Evolutionary conservation across 2,888 invertebrate genomes (phyloP).

Genomic region (Acronicta psi): DNA sequence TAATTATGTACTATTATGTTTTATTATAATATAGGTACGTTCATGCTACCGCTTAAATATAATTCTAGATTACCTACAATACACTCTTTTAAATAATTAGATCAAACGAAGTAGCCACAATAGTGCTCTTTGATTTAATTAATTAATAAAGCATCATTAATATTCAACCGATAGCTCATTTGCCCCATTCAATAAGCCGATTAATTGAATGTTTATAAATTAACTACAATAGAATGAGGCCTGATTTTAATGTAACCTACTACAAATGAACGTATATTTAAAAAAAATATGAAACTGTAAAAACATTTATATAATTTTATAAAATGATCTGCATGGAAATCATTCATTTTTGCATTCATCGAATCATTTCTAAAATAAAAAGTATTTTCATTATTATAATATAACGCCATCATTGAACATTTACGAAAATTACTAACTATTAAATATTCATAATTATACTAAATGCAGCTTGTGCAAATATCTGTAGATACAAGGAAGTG

Average conservation of each 20-base stretch:
- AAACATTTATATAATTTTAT: no score
- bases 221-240: background rate
- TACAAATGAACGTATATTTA: no score
- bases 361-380: no score
- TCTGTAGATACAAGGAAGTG: constrained; percentile 20
- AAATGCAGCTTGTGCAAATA: constrained; percentile 21
- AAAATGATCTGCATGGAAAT: no score
- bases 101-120: constrained; percentile 8
- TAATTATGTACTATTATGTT: no score
- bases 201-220: constrained; percentile 31
- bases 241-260: background rate
- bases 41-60: no score
- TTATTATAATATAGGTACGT: no score
- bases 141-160: constrained; percentile 43
- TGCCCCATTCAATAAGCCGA: constrained; percentile 22
- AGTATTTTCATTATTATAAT: no score
- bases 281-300: no score
- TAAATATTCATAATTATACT: background rate
- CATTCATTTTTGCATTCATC: no score
- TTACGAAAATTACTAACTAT: background rate
- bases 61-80: background rate
- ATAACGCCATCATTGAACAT: background rate
- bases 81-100: background rate
- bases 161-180: constrained; percentile 28
- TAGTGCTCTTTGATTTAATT: constrained; percentile 23